Base-by-base conservation (phyloP, 2,113 vertebrate genomes). In the Nicator chloris region DNA sequence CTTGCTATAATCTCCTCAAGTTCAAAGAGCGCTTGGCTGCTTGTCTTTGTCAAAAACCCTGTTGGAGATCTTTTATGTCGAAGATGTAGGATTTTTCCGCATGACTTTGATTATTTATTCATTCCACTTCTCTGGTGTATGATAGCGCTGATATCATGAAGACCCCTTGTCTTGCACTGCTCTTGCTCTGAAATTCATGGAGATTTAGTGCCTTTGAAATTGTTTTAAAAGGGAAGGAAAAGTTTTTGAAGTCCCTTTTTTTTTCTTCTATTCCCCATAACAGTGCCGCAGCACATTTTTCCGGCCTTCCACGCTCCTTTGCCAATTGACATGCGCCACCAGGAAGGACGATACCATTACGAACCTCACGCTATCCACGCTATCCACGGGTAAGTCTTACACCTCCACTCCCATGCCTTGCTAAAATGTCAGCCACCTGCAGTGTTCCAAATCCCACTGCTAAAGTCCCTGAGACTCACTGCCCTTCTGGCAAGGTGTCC, bases 21-120 rank as follows among this genome's bases (percentile, higher is more conserved):
- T 99, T 99, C 99, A 99, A 99, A 99, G 99, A 97, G 86, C 64
- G 93, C 97, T 97, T 98, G 97, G 99, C 98, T 99, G 98, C 98
- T 99, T 99, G 98, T 99, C 98, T 99, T 98, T 99, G 99, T 99
- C 99, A 98, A 98, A 98, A 98, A 98, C 98, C 91, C 98, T 91
- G 98, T 97, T 98, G 99, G 98, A 98, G 96, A 98, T 98, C 99
- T 99, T 99, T 99, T 98, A 99, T 99, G 98, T 99, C 96, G 87
- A 97, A 98, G 98, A 99, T 99, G 98, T 99, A 98, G 98, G 98
- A 98, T 98, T 98, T 98, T 98, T 98, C 96, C 18, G 97, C 97
- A 98, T 94, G 97, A 98, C 99, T 99, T 99, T 99, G 99, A 99
- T 99, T 99, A 99, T 98, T 99, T 99, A 99, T 99, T 99, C 98